Evolutionary conservation across 2,113 vertebrate species (phyloP), one percentile per base, ranked within the genome.

Genomic region (Xyrauchen texanus): DNA sequence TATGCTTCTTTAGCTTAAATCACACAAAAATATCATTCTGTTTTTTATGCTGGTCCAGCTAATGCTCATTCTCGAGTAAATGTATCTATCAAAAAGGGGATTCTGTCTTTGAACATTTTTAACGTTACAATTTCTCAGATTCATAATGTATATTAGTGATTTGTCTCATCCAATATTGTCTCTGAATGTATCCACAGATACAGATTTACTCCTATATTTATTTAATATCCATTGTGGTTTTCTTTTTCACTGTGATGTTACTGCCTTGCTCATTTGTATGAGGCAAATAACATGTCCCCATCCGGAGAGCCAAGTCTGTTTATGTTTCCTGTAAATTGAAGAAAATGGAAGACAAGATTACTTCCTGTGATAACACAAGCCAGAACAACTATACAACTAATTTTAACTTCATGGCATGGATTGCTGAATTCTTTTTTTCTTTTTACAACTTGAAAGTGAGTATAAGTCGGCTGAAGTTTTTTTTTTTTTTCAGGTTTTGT

Each of bases 341-440:
- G 12, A 57, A 57, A 21, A 70, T 57, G 2, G 13, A 13, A 71
- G 42, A 46, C 42, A 15, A 15, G 53, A 46, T 71, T 46, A 46
- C 69, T 71, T 58, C 5, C 1, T 34, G 10, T 58, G 8, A 58
- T 46, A 58, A 46, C 49, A 46, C 57, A 69, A 53, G 10, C 11
- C 16, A 63, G 64, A 46, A 11, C 7, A 6, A n/a, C 55, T 13
- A 64, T 34, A 34, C 42, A 10, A 8, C 10, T 49, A 68, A 57
- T 62, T 60, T 8, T 71, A 49, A 76, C 69, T n/a, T 46, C 21
- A 75, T 44, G 51, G 57, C 76, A 58, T 13, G 46, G 47, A 42
- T 11, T 34, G 21, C 21, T 34, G 21, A 34, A 34, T 34, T 34
- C 21, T 70, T 6, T 52, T 44, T 16, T 34, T 57, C 4, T 58